Evolutionary conservation across 2,888 invertebrate genomes (phyloP), one percentile per base, ranked within the genome.

Genomic region (Apeira syringaria): DNA sequence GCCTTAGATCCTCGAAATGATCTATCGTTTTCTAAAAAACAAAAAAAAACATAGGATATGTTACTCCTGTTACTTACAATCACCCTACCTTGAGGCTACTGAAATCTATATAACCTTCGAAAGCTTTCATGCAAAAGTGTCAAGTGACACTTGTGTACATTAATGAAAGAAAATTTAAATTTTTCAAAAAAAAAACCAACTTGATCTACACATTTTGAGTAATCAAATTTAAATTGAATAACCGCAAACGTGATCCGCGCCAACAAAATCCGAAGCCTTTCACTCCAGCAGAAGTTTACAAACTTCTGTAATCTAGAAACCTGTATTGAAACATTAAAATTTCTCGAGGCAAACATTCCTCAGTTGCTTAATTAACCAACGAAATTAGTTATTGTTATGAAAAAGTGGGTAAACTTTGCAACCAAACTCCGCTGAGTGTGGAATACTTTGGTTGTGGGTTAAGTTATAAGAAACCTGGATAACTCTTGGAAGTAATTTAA

Each of bases 321-420:
- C 58, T 65, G 61, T 67, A 67, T 68, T 59, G 62, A 59, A 65
- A 64, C 62, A 61, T 64, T 64, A 67, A 61, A 61, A 61, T 67
- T 69, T 69, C n/a, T n/a, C 53, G 55, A 41, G 59, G 60, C 57
- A 59, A 72, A 66, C 70, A 68, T 66, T 73, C 66, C 64, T 64
- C 68, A 66, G 71, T 68, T 65, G 69, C 67, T 70, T 75, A 75
- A 80, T 80, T 79, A 78, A 73, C 75, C 72, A 67, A 65, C 68
- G 59, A 72, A 79, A 79, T 79, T 80, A 80, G 76, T 74, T 77
- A 77, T 78, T 77, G 75, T 79, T 77, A 75, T 75, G 70, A 78
- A 80, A 78, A 77, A 74, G 68, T 67, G 67, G 61, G 53, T 59
- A 61, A 71, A 74, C 57, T 74, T 72, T 44, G 64, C 54, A 60